Evolutionary conservation across 1,140 invertebrate genomes (phyloP), one percentile per base, ranked within the genome.

Genomic region (Diachasmimorpha longicaudata): DNA sequence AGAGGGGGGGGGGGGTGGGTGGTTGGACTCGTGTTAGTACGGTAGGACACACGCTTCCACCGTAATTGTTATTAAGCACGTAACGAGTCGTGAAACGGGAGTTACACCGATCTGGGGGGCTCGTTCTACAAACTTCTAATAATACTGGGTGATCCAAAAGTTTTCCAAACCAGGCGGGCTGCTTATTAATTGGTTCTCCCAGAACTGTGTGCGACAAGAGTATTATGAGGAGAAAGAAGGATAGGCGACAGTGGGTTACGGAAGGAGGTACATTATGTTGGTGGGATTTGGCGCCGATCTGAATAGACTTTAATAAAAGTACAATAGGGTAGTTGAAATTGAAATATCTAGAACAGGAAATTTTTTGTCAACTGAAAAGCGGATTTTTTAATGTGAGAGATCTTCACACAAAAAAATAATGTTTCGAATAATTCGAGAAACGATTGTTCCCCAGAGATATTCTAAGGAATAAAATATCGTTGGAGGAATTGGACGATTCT

Each of bases 1-100:
- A 44, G 46, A 2, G 23, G 19, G 69, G 48, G 1, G 6, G 42
- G 39, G 69, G 16, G 42, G 9, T 6, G 46, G 21, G 69, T 25
- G 37, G 36, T 21, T 37, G 48, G 5, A 72, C 13, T 39, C 11
- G 58, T 44, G 55, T 52, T 71, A 70, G 39, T 63, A 73, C 31
- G 16, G 67, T 31, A 16, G 23, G 13, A 71, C 25, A 55, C 36
- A 63, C 70, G 74, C 46, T 76, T 69, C 37, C 74, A 37, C 55
- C 69, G 69, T 76, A 48, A 76, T 76, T 76, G 74, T 76, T 76
- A 76, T 76, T 76, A 76, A 76, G 74, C 74, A 76, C 69, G 74
- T 76, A 76, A 76, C 74, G 74, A 76, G 69, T 76, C 74, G 74
- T 76, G 74, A 76, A 76, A 76, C 74, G 74, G 39, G 55, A 76